A percentile compares a stretch with the other conserved stretches of the same genome.
Evolutionary conservation across 2,888 invertebrate species (phyloP).

Genomic region (Halictus quadricinctus): DNA sequence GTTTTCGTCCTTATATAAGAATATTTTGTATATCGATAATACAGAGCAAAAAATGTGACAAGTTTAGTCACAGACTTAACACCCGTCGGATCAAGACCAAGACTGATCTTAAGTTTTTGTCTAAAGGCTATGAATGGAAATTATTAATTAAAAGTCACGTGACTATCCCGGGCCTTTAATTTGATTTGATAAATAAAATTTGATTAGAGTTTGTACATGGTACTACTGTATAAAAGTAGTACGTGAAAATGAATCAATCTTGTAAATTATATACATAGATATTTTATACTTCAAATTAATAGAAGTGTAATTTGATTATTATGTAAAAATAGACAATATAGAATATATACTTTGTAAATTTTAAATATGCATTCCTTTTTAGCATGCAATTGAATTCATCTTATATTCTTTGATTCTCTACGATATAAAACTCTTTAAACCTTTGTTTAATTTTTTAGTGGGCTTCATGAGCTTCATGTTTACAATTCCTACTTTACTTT

Average conservation of each 20-base stretch:
- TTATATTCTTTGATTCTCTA: not conserved
- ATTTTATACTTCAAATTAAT: not conserved
- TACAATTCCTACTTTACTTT: constrained; percentile 3
- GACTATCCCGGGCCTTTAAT: too few relatives aligned
- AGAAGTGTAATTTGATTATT: constrained; percentile 16
- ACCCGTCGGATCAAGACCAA: too few relatives aligned
- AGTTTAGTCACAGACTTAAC: too few relatives aligned
- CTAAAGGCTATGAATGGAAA: too few relatives aligned
- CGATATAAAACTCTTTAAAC: constrained; percentile 42
- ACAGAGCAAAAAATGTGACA: too few relatives aligned
- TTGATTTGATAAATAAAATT: not conserved
- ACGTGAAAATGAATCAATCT: constrained; percentile 8
- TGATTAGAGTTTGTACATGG: not conserved
- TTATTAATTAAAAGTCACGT: too few relatives aligned
- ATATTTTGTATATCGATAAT: too few relatives aligned
- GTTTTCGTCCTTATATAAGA: too few relatives aligned
- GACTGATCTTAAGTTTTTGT: too few relatives aligned
- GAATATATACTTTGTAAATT: not conserved
- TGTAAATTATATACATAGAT: not conserved
- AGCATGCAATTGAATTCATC: constrained; percentile 10
- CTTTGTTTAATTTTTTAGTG: constrained; percentile 47
- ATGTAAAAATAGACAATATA: not conserved
- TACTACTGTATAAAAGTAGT: not conserved
- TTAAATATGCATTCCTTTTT: not conserved
- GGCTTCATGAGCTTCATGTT: constrained; percentile 37